Evolutionary conservation across 2,888 invertebrate species (phyloP), one percentile per base, ranked within the genome.

Genomic region (Gastracanthus pulcherrimus): DNA sequence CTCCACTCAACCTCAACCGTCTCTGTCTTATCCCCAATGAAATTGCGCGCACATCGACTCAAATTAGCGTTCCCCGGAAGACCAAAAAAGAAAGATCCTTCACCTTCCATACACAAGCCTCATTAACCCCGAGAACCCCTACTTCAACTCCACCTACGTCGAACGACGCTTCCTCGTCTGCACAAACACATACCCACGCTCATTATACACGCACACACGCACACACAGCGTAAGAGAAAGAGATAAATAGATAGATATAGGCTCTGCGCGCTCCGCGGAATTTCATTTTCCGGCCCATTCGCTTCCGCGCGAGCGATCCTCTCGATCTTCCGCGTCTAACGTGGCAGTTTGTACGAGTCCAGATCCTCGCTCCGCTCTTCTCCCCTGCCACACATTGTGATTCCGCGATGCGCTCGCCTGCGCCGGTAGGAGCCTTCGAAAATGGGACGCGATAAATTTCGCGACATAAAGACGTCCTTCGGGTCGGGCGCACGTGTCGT

Each of bases 231-330:
- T 19, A 62, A 55, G 1, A 23, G 26, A 55, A 9, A 31, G 62
- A 62, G 34, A 11, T 9, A 62, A 34, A 62, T n/a, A 23, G 26
- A 9, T n/a, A n/a, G n/a, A n/a, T n/a, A n/a, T n/a, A n/a, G n/a
- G 31, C 3, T 3, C 5, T 23, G 16, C 55, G 16, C 19, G n/a
- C 38, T 11, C 83, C 85, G 84, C 84, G 87, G 87, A 87, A 87
- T 87, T 87, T 87, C 87, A 87, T 87, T 87, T 87, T 86, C 87
- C 86, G 82, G 83, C 71, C 83, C 86, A 86, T 86, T 86, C 86
- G 85, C 83, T 82, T 84, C 85, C 83, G 75, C 82, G 79, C 64
- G 29, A 6, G 9, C 13, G 23, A 23, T 48, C 38, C 58, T n/a
- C n/a, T 69, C 74, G 67, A 58, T 55, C 51, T 62, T 41, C 31